These are phyloP conservation scores for Mormyrops attenuatus DNA, from an alignment of 2,797 vertebrate genomes.

Conservation along the genomic window DNA sequence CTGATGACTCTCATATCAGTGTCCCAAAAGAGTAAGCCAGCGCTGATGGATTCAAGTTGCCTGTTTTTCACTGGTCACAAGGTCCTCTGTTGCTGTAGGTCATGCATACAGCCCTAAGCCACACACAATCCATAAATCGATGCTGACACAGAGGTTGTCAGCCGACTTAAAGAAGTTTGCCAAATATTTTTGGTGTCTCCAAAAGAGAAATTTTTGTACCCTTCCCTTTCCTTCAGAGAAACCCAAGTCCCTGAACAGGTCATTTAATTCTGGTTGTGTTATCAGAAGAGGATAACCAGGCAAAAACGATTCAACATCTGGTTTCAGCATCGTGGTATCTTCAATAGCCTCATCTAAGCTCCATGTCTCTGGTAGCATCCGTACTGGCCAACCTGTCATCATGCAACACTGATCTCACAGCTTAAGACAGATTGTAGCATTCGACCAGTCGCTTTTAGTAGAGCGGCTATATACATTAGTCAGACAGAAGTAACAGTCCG, in stretches of 20 bases:
- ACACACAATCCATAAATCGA: neutral
- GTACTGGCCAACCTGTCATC: neutral
- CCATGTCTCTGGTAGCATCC: neutral
- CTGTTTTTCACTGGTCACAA: neutral
- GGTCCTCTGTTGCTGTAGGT: neutral
- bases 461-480: neutral
- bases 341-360: neutral
- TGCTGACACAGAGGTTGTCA: neutral
- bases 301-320: neutral
- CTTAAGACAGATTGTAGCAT: neutral
- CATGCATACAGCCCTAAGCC: neutral
- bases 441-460: neutral
- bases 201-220: neutral
- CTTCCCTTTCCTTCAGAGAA: neutral
- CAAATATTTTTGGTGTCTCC: neutral
- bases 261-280: neutral
- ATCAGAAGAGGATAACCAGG: neutral
- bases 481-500: neutral
- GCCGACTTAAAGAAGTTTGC: neutral
- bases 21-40: neutral
- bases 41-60: neutral
- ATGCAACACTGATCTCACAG: neutral
- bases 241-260: neutral
- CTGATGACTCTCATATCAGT: slow-evolving; percentile 1
- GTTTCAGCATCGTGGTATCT: neutral